A percentile compares a stretch with the other conserved stretches of the same genome.
These are phyloP conservation scores for Ichneumoninae sp. DNA, from an alignment of 2,888 invertebrate species.

Conservation along the genomic window DNA sequence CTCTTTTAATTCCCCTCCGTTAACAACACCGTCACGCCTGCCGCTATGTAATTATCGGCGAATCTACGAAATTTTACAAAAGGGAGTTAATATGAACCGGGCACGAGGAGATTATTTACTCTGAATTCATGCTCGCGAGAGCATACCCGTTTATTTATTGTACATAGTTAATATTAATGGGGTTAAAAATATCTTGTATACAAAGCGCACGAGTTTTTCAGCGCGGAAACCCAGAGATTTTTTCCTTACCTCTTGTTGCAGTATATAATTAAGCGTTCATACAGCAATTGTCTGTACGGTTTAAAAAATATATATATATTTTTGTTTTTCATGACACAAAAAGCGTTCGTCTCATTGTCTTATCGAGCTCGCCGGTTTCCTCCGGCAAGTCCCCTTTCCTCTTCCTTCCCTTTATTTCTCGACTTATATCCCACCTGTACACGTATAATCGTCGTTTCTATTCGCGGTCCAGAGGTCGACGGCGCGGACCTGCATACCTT, in stretches of 20 bases:
- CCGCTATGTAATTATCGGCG: conserved; percentile 54
- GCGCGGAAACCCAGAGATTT: neutral
- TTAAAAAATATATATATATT: neutral
- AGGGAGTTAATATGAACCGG: conserved; percentile 49
- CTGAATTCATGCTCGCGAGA: conserved; percentile 43
- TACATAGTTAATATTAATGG: neutral
- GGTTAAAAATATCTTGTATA: neutral
- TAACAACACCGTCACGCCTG: neutral
- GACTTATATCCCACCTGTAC: conserved; percentile 48
- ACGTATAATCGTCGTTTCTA: conserved; percentile 58
- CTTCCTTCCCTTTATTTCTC: conserved; percentile 31
- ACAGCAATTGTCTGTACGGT: conserved; percentile 12
- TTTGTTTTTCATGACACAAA: conserved; percentile 9
- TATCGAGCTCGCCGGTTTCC: conserved; percentile 51
- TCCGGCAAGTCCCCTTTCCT: conserved; percentile 47
- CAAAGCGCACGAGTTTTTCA: neutral
- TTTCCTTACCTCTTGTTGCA: neutral
- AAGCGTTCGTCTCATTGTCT: conserved; percentile 49
- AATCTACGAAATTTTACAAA: conserved; percentile 57
- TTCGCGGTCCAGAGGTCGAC: conserved; percentile 46
- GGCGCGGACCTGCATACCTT: conserved; percentile 11
- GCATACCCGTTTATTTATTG: conserved; percentile 50
- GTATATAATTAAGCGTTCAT: conserved; percentile 34
- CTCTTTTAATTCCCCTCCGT: conserved; percentile 8
- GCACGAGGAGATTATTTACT: conserved; percentile 48